Evolutionary conservation across 2,888 invertebrate species (phyloP).

Genomic region (Harmothoe impar): DNA sequence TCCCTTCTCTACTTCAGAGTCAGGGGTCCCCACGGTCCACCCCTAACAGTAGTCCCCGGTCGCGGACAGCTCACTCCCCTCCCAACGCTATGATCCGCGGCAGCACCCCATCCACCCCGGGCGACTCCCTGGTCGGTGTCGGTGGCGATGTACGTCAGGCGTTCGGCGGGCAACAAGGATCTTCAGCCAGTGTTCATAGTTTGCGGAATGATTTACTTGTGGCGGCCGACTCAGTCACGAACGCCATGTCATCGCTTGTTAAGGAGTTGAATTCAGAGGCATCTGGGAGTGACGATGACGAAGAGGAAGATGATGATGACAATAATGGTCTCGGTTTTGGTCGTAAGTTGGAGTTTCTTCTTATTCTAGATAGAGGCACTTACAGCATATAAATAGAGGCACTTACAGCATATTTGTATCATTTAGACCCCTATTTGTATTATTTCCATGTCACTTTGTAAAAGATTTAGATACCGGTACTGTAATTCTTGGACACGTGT

Average conservation of each 20-base stretch:
- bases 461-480: too few relatives aligned
- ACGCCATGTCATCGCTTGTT: constrained; percentile 98
- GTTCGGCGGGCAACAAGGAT: constrained; percentile 76
- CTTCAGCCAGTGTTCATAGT: constrained; percentile 71
- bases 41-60: constrained; percentile 78
- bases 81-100: constrained; percentile 69
- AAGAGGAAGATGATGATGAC: constrained; percentile 65
- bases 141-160: constrained; percentile 85
- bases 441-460: too few relatives aligned
- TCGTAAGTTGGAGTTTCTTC: neutral
- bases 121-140: constrained; percentile 79
- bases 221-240: constrained; percentile 98
- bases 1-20: constrained; percentile 72
- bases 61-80: constrained; percentile 77
- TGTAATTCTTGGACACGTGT: too few relatives aligned
- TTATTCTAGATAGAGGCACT: too few relatives aligned
- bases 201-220: constrained; percentile 91
- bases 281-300: constrained; percentile 69
- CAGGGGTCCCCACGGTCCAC: constrained; percentile 81
- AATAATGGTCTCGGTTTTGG: constrained; percentile 34
- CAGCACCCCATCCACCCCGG: constrained; percentile 79
- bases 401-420: too few relatives aligned
- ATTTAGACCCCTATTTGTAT: too few relatives aligned
- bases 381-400: too few relatives aligned
- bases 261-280: constrained; percentile 93